Evolutionary conservation across 1,140 invertebrate genomes (phyloP).

Genomic region (Chrysomallon squamiferum): DNA sequence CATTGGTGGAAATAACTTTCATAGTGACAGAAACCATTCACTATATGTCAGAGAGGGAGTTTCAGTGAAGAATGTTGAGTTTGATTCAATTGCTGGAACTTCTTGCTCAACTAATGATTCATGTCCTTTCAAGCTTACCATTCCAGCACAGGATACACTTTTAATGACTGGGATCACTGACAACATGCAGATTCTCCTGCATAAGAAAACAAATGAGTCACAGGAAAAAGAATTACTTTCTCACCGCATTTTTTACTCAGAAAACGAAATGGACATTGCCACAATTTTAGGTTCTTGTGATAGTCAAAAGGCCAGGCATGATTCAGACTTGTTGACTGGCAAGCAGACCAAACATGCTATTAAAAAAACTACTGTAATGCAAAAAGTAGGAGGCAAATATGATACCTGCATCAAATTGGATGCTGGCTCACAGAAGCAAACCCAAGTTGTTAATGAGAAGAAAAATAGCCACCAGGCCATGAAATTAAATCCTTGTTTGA

Average conservation of each 20-base stretch:
- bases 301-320: neutral
- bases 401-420: neutral
- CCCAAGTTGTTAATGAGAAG: neutral
- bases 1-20: too few relatives aligned
- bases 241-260: constrained; percentile 38
- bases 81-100: constrained; percentile 39
- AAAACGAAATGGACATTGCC: constrained; percentile 44
- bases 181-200: constrained; percentile 38
- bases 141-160: constrained; percentile 45
- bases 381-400: neutral
- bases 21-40: neutral
- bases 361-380: neutral
- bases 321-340: neutral
- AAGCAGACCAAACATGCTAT: neutral
- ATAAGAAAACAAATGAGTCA: constrained; percentile 23
- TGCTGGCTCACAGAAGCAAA: neutral
- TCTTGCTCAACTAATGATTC: constrained; percentile 41
- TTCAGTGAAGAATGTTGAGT: constrained; percentile 45
- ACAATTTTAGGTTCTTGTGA: constrained; percentile 19
- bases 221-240: constrained; percentile 22
- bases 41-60: constrained; percentile 13
- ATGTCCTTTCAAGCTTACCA: constrained; percentile 47
- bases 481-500: neutral
- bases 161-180: constrained; percentile 44
- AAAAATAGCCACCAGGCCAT: neutral